Evolutionary conservation across 2,888 invertebrate species (phyloP), one percentile per base, ranked within the genome.

Genomic region (Acrocyrtus sp.): DNA sequence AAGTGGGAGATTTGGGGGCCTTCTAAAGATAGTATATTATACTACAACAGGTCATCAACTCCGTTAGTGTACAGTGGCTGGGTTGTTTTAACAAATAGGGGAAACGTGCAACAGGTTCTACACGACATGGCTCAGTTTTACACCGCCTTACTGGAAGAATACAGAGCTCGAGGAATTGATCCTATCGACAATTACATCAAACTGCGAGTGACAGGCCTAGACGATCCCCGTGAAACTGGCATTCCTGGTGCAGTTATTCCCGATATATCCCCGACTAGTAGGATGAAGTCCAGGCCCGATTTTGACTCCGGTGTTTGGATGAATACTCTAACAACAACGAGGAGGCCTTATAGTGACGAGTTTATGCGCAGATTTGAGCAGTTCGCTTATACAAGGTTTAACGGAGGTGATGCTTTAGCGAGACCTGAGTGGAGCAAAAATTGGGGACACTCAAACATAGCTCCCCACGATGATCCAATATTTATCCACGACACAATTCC

Each of bases 1-100:
- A 10, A 19, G 1, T 67, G 67, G 47, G 74, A 77, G 45, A 47
- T 77, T 26, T 77, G 74, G 74, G 77, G 77, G 8, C 65, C 72
- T 8, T 67, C 72, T 0, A 74, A 74, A 54, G 72, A 72, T 22
- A 41, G 61, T 1, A 60, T 74, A 24, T 26, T 68, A 15, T 65
- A 74, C 41, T 45, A 62, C 50, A 61, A 70, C 56, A 34, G 19
- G 19, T 48, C 26, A 27, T 5, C 39, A 8, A 47, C 53, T 5
- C 61, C 61, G 0, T 19, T 63, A 8, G 54, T 63, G 0, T 62
- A 45, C 43, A 54, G 53, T 24, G 70, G 70, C 8, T 70, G 39
- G 24, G 56, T 56, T 19, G 57, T 70, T 21, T 24, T 69, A 1
- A 69, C 69, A 29, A 73, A 10, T n/a, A 39, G 69, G 17, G 47